Base-by-base conservation (phyloP, 2,113 vertebrate genomes). In the Plecturocebus donacophilus region DNA sequence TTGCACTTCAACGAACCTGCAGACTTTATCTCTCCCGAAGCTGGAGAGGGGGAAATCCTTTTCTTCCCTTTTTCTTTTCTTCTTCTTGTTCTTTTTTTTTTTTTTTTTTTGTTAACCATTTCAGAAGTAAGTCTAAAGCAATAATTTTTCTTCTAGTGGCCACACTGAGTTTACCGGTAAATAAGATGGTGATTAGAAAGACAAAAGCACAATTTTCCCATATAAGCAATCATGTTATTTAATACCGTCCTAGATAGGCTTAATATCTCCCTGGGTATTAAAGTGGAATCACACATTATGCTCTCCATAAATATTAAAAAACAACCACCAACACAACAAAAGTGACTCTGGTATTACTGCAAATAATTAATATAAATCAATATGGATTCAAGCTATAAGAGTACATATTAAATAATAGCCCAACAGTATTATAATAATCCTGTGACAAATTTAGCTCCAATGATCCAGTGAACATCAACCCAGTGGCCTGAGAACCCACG, bases 151-250 rank as follows among this genome's bases (percentile, higher is more conserved):
- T 87, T 64, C 40, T 49, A 19, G 20, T 89, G 7, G 8, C 68
- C 80, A 90, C 61, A 71, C 40, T 87, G 87, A 71, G 38, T 92
- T 94, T 90, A 88, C 30, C 16, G 70, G 64, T 83, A 91, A 85
- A 73, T 87, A 77, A 77, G n/a, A 32, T 42, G 21, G 20, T 90
- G 2, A 92, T 64, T 52, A 76, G 82, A 85, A 58, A 95, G 40
- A 77, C 2, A 61, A 61, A 76, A 87, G 42, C 56, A 90, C 45
- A 95, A 96, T 85, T 86, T 71, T 77, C 32, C 35, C 21, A 14
- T 52, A 6, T 79, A 42, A 79, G 47, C 3, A 17, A 45, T 70
- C 16, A 21, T 21, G 21, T 23, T 68, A 30, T 89, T 93, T 90
- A 64, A 64, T 64, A 64, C 30, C 2, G 2, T 64, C 61, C 61